Evolutionary conservation across 1,140 invertebrate species (phyloP).

Genomic region (Drosophila nasuta): DNA sequence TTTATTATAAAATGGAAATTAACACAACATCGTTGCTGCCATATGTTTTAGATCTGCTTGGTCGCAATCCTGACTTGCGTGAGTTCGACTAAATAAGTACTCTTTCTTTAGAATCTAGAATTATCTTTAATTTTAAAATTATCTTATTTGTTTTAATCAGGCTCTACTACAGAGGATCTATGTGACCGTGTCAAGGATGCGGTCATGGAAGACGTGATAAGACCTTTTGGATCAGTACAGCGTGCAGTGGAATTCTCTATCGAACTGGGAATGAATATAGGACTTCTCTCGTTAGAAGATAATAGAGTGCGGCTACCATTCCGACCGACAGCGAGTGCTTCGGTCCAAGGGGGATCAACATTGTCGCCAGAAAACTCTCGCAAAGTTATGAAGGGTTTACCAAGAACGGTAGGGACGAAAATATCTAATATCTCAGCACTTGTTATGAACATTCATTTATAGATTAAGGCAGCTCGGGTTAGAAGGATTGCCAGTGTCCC

Average conservation of each 20-base stretch:
- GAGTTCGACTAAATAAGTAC: background rate
- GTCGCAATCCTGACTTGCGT: constrained; percentile 42
- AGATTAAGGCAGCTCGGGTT: background rate
- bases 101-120: too few relatives aligned
- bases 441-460: background rate
- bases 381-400: background rate
- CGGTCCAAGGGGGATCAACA: background rate
- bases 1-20: constrained; percentile 52
- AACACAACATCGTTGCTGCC: constrained; percentile 41
- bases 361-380: background rate
- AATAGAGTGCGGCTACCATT: constrained; percentile 9
- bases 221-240: constrained; percentile 26
- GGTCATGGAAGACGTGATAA: constrained; percentile 24
- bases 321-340: background rate
- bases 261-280: constrained; percentile 48
- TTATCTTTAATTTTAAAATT: background rate
- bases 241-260: constrained; percentile 47
- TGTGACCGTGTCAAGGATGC: constrained; percentile 19
- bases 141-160: constrained; percentile 11
- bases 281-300: constrained; percentile 37
- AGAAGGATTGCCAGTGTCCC: too few relatives aligned
- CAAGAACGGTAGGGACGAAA: constrained; percentile 13
- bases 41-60: constrained; percentile 46
- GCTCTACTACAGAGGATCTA: constrained; percentile 26
- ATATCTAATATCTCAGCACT: background rate